Base-by-base conservation (phyloP, 92 coral and sea anemone genomes). In the Bergia sp. region DNA sequence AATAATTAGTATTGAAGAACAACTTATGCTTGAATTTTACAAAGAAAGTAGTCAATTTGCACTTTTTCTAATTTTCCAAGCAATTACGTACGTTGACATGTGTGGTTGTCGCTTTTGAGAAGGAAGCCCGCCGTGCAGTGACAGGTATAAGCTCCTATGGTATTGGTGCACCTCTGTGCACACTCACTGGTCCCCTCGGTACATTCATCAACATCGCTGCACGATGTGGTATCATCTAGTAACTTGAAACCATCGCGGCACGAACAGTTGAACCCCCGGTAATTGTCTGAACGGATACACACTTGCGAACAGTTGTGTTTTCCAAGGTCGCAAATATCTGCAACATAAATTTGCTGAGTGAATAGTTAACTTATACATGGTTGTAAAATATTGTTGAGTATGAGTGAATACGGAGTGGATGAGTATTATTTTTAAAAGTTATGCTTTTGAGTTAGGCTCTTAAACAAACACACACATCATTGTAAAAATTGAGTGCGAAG, bases 41-140 rank as follows among this genome's bases (percentile, higher is more conserved):
- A 12, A 20, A 6, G 15, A 11, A 21, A 43, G 7, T 18, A 45
- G 11, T 77, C 2, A 42, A 6, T 44, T 37, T 29, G 3, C 7
- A 6, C 9, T 11, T 38, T 4, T 4, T 1, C 5, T 74, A 13
- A 15, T 7, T 41, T 18, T 6, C 3, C 3, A 74, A 72, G 16
- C 37, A 38, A 18, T 9, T 76, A 76, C 80, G 5, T 76, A 84
- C 87, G 87, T 71, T 84, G 79, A 36, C 87, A 84, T 43, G 87
- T 69, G 44, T 44, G 87, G 43, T 45, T 72, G 79, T 84, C 87
- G 44, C 37, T 37, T 13, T 47, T 45, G 18, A 84, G 79, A 84
- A 84, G 64, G 66, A 81, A 91, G 7, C 93, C 93, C 43, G 7
- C 66, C 37, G 21, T 73, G 55, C 93, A 91, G 37, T 71, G 5